Percentiles rank a stretch among this genome's conserved stretches.
Conservation (phyloP, 92 coral and sea anemone species). For the Parazoanthus darwini region DNA sequence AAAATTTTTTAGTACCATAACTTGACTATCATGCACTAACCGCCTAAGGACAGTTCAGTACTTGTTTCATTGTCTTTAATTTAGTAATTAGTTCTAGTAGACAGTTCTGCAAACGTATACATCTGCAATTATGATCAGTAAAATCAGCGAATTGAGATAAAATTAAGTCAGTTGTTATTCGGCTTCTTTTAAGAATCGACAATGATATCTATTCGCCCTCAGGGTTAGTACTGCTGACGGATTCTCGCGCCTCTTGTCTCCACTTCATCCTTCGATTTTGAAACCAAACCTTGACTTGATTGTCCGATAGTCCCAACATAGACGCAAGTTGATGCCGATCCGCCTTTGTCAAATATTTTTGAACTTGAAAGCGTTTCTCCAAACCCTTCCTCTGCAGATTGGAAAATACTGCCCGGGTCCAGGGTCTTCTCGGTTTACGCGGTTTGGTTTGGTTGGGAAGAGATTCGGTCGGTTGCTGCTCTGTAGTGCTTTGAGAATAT, state of each 20-base stretch:
- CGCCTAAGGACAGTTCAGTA: no score
- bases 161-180: not conserved
- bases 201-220: slow-evolving; percentile 48
- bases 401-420: slow-evolving; percentile 99
- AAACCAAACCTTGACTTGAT: slow-evolving; percentile 98
- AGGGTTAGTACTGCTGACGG: slow-evolving; percentile 77
- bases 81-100: no score
- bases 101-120: no score
- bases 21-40: no score
- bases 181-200: not conserved
- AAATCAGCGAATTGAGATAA: no score
- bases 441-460: slow-evolving; percentile 67
- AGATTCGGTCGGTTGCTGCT: slow-evolving; percentile 52
- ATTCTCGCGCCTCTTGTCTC: slow-evolving; percentile 95
- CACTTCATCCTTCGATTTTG: slow-evolving; percentile 98
- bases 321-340: slow-evolving; percentile 96
- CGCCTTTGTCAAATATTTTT: slow-evolving; percentile 92
- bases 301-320: slow-evolving; percentile 96
- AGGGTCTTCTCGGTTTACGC: slow-evolving; percentile 94
- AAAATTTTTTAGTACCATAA: no score
- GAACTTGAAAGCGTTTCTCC: slow-evolving; percentile 93
- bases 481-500: slow-evolving; percentile 47
- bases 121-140: no score
- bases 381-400: slow-evolving; percentile 95
- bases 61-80: no score